A percentile compares a stretch with the other conserved stretches of the same genome.
These are phyloP conservation scores for Oreortyx pictus DNA, from an alignment of 2,797 vertebrate genomes.

Conservation along the genomic window DNA sequence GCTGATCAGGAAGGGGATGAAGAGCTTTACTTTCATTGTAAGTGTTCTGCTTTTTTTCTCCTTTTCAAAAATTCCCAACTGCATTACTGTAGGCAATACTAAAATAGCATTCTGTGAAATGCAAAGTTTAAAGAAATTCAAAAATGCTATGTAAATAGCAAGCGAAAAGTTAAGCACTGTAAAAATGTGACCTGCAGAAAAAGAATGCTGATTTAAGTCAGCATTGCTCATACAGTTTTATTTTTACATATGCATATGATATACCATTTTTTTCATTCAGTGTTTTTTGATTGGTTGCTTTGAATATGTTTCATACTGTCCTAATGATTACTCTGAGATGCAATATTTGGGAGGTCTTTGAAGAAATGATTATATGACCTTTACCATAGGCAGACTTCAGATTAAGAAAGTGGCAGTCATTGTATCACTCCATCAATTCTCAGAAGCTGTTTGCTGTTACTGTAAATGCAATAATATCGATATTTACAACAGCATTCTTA, in stretches of 20 bases:
- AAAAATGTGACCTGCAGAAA: slow-evolving; percentile 34
- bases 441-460: slow-evolving; percentile 6
- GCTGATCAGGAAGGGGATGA: slow-evolving; percentile 99
- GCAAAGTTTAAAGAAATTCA: slow-evolving; percentile 18
- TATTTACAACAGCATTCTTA: not conserved
- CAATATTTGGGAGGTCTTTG: slow-evolving; percentile 72
- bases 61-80: slow-evolving; percentile 30
- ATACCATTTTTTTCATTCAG: slow-evolving; percentile 52
- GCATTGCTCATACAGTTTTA: slow-evolving; percentile 36
- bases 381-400: slow-evolving; percentile 79
- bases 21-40: slow-evolving; percentile 99
- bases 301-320: slow-evolving; percentile 67
- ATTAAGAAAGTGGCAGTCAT: slow-evolving; percentile 79
- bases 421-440: slow-evolving; percentile 50
- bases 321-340: slow-evolving; percentile 84
- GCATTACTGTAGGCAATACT: slow-evolving; percentile 39
- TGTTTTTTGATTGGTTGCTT: slow-evolving; percentile 56
- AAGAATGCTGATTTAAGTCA: slow-evolving; percentile 41
- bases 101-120: slow-evolving; percentile 34
- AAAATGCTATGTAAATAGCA: slow-evolving; percentile 49
- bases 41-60: slow-evolving; percentile 84
- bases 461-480: not conserved
- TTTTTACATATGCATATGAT: slow-evolving; percentile 31
- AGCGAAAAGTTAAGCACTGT: slow-evolving; percentile 29
- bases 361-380: slow-evolving; percentile 75